Evolutionary conservation across 2,888 invertebrate species (phyloP).

Genomic region (Scaptomyza flava): DNA sequence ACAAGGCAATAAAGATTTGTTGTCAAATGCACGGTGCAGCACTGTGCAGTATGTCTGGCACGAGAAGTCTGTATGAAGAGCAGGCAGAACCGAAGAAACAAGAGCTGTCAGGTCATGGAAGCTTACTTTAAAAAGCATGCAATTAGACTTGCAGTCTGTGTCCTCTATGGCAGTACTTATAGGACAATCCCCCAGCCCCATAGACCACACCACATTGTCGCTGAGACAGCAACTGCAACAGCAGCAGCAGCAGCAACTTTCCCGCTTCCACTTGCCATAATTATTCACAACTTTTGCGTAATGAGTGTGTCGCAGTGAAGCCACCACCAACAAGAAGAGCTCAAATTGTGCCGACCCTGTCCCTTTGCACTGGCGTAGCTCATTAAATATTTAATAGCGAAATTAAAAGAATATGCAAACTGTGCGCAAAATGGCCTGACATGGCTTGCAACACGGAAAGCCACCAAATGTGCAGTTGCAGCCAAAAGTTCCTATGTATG

Average conservation of each 20-base stretch:
- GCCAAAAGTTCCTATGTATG: conserved; percentile 39
- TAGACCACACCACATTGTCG: conserved; percentile 13
- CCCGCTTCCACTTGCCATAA: conserved; percentile 39
- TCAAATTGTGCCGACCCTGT: conserved; percentile 50
- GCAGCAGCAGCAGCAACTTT: conserved; percentile 17
- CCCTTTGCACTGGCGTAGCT: conserved; percentile 56
- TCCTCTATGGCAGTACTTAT: conserved; percentile 6
- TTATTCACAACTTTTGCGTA: conserved; percentile 68
- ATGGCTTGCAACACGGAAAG: conserved; percentile 28
- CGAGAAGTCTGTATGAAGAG: conserved; percentile 14
- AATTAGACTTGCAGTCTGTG: conserved; percentile 31
- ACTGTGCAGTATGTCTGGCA: conserved; percentile 3
- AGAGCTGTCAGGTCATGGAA: conserved; percentile 28
- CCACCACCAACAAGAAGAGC: conserved; percentile 26
- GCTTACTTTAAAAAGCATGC: conserved; percentile 29
- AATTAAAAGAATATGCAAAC: conserved; percentile 78
- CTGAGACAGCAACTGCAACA: conserved; percentile 32
- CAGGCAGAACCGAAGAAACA: conserved; percentile 3
- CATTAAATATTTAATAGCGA: conserved; percentile 77
- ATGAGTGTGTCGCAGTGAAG: conserved; percentile 68
- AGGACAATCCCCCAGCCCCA: conserved; percentile 1
- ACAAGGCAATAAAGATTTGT: background rate
- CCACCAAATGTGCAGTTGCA: conserved; percentile 60
- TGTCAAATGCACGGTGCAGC: conserved; percentile 11
- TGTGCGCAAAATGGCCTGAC: conserved; percentile 57